Base-by-base conservation (phyloP, 2,888 invertebrate species). In the Tupiocoris notatus region DNA sequence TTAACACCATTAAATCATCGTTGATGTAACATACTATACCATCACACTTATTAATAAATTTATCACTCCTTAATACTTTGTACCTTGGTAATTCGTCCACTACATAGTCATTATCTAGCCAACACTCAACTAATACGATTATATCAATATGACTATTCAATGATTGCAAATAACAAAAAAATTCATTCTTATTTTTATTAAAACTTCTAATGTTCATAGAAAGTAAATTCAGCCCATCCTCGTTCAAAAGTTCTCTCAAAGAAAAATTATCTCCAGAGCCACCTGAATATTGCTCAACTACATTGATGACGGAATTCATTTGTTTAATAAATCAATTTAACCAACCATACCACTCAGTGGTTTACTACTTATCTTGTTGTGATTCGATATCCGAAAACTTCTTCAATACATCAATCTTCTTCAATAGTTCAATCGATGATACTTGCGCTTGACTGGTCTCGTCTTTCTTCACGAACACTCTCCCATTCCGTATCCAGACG, bases 151-250 rank as follows among this genome's bases (percentile, higher is more conserved):
- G 17, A 17, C 9, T 17, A 61, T 61, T 61, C 7, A 61, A 17
- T 17, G 17, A 16, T 7, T 12, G 18, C 17, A 61, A 18, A 17
- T 17, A 61, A 61, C 61, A 61, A 17, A 61, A 61, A 18, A 61
- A 61, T 61, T 61, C 61, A 61, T 61, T 17, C 18, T 61, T 61
- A 61, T 61, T 61, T 61, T 61, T 61, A 9, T 61, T 61, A 22
- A 62, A 62, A 62, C 63, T 62, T 62, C 63, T 18, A 17, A 62
- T 62, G 22, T 62, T 62, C 22, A 62, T 18, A 21, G 63, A 62
- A 62, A 62, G n/a, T 62, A 62, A 62, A 18, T 22, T 21, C 20
- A 62, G 22, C 21, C 63, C 63, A 17, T 57, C 57, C 18, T 18
- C 7, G 18, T 18, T 57, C n/a, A n/a, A 17, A n/a, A 57, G 18